Conservation (phyloP, 1,140 invertebrate species). For the Euborellia annulipes region DNA sequence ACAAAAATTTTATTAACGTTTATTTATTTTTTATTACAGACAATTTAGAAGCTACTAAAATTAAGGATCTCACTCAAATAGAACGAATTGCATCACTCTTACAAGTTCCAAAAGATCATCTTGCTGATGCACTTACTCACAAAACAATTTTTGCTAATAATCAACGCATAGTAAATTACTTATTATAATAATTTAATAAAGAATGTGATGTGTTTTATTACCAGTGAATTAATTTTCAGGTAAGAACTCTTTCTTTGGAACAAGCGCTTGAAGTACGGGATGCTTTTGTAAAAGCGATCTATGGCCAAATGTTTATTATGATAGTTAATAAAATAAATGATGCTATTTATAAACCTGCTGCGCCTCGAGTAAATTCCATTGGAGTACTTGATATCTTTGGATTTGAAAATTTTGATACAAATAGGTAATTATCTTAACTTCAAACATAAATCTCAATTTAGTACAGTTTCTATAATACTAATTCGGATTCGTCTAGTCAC, state of each 20-base stretch:
- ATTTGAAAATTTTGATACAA: conserved; percentile 85
- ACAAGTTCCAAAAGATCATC: conserved; percentile 44
- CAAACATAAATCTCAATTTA: no score
- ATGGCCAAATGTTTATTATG: conserved; percentile 79
- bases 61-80: conserved; percentile 46
- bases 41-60: conserved; percentile 68
- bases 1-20: conserved; percentile 6
- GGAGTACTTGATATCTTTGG: conserved; percentile 93
- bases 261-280: conserved; percentile 71
- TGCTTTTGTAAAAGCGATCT: conserved; percentile 84
- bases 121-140: conserved; percentile 67
- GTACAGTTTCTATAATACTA: no score
- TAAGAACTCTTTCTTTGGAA: conserved; percentile 46
- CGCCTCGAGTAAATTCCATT: conserved; percentile 48
- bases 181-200: conserved; percentile 6
- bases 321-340: conserved; percentile 83
- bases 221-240: conserved; percentile 19
- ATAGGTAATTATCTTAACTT: conserved; percentile 31
- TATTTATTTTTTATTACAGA: conserved; percentile 25
- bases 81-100: conserved; percentile 50
- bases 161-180: conserved; percentile 4
- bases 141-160: conserved; percentile 69
- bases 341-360: conserved; percentile 58
- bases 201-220: conserved; percentile 10
- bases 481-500: no score